Evolutionary conservation across 2,888 invertebrate species (phyloP), one percentile per base, ranked within the genome.

Genomic region (Entomobrya multifasciata): DNA sequence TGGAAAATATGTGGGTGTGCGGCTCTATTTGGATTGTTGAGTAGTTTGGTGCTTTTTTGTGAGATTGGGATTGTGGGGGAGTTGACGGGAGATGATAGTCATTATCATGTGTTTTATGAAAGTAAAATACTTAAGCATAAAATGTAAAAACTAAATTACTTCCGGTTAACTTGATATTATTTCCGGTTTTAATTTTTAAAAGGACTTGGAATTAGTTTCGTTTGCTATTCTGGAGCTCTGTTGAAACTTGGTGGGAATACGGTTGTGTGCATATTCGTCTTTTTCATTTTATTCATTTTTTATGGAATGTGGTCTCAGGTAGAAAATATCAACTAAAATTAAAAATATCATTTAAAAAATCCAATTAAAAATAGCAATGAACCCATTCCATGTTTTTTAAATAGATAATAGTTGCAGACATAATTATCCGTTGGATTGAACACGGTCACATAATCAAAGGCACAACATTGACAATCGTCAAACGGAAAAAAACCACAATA

Each of bases 51-150:
- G 6, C 76, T 87, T 0, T 87, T 82, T 30, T 83, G 83, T 0
- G 89, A 89, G 47, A 27, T 88, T 17, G 88, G 86, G n/a, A 88
- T 89, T 52, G 49, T 89, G 1, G 88, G 81, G 11, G 52, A 80
- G 10, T n/a, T 72, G 4, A 47, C 79, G 1, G 52, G 22, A 6
- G 65, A 80, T 13, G 41, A 22, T 30, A 85, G 62, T 15, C 82
- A 72, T 17, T 77, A 49, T 27, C 52, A 65, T 22, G 62, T 88
- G 3, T 60, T 88, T 41, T 27, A 57, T 17, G 85, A 84, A 76
- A 15, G 87, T 83, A n/a, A 36, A 8, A 36, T 36, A 4, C n/a
- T n/a, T 49, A 41, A 27, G 27, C 15, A 41, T n/a, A n/a, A n/a
- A n/a, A n/a, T n/a, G 36, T 44, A 15, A 11, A 15, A 27, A n/a